Evolutionary conservation across 2,888 invertebrate genomes (phyloP).

Genomic region (Sarcophaga caerulescens): DNA sequence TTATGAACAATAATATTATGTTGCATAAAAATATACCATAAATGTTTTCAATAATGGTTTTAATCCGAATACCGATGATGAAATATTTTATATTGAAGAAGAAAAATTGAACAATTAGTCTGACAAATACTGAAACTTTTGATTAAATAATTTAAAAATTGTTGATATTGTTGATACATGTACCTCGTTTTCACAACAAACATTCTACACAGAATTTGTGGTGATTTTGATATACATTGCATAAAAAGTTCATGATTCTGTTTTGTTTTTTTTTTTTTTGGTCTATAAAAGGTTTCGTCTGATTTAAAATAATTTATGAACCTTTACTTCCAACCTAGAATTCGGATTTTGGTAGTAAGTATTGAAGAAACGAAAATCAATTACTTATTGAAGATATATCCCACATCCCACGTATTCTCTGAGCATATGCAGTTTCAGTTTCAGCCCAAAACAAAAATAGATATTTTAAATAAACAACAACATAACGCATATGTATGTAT

Average conservation of each 20-base stretch:
- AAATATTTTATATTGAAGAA: background rate
- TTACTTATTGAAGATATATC: too few relatives aligned
- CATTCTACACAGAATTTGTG: constrained; percentile 32
- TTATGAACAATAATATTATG: constrained; percentile 26
- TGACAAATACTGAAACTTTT: background rate
- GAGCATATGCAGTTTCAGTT: too few relatives aligned
- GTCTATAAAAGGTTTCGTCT: background rate
- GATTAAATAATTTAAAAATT: background rate
- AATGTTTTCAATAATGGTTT: constrained; percentile 5
- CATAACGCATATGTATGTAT: too few relatives aligned
- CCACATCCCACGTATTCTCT: too few relatives aligned
- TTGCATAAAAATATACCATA: constrained; percentile 68
- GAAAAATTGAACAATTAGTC: background rate
- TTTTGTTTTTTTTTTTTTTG: too few relatives aligned
- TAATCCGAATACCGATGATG: background rate
- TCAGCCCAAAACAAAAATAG: too few relatives aligned
- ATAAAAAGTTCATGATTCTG: background rate
- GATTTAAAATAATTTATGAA: background rate
- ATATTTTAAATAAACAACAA: too few relatives aligned
- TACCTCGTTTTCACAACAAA: constrained; percentile 8
- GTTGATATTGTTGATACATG: background rate
- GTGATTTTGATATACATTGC: background rate
- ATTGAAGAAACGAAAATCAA: background rate
- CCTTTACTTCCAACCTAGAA: too few relatives aligned
- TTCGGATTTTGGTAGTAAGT: too few relatives aligned